Percentiles rank a stretch among this genome's conserved stretches.
Evolutionary conservation across 30 jellyfish, hydroid and myxozoan genomes (phyloP).

Genomic region (Aurelia sp.): DNA sequence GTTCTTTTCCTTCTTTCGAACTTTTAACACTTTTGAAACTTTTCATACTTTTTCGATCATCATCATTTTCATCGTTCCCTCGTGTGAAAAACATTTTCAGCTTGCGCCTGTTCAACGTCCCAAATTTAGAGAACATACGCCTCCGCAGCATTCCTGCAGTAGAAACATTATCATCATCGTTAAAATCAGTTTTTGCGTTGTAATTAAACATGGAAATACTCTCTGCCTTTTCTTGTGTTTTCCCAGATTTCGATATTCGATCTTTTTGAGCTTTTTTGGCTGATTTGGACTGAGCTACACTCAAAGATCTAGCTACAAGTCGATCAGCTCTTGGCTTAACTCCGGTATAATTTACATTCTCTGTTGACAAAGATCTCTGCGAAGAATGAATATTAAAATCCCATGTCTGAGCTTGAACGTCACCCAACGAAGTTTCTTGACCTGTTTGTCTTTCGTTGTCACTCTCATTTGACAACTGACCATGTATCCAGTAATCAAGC

Average conservation of each 20-base stretch:
- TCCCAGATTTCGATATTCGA: conserved; percentile 22
- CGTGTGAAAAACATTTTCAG: conserved; percentile 57
- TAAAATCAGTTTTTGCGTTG: conserved; percentile 13
- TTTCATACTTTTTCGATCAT: conserved; percentile 35
- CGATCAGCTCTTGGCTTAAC: neutral
- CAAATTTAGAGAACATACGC: conserved; percentile 45
- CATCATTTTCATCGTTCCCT: conserved; percentile 18
- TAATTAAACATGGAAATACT: conserved; percentile 67
- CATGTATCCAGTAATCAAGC: conserved; percentile 65
- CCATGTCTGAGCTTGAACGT: conserved; percentile 36
- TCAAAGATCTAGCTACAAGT: conserved; percentile 31
- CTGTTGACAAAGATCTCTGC: neutral
- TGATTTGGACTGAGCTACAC: conserved; percentile 30
- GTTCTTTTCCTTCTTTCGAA: neutral
- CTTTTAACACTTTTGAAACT: conserved; percentile 11
- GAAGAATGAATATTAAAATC: conserved; percentile 8
- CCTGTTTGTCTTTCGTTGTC: neutral
- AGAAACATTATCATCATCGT: conserved; percentile 26
- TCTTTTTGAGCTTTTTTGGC: conserved; percentile 5
- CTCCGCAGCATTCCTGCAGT: conserved; percentile 34
- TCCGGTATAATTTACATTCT: neutral
- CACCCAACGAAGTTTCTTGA: neutral
- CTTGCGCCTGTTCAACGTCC: conserved; percentile 40
- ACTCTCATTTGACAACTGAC: conserved; percentile 15
- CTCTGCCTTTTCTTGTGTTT: conserved; percentile 26